phyloP scores from a whole-genome alignment of 1,140 invertebrate genomes.

The Zaprionus africanus region DNA sequence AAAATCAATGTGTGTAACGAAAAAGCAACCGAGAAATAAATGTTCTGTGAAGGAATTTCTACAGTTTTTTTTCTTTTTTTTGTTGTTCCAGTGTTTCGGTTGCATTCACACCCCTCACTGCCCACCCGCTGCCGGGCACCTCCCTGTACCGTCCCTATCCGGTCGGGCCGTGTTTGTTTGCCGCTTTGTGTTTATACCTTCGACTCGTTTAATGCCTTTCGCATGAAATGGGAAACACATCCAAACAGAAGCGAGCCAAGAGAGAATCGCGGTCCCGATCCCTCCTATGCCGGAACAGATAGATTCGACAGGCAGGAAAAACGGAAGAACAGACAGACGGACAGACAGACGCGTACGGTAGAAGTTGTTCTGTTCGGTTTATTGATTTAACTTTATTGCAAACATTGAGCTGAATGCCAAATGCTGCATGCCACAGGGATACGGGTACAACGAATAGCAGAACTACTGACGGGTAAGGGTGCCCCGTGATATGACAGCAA shows the following conservation, averaged over 20 bases:
- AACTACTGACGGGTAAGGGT: background rate
- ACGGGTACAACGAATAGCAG: background rate
- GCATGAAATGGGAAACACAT: conserved; percentile 74
- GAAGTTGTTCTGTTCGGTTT: conserved; percentile 68
- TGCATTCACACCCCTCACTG: conserved; percentile 12
- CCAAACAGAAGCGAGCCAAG: conserved; percentile 45
- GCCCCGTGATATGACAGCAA: background rate
- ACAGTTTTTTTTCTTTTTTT: conserved; percentile 68
- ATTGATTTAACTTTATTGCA: conserved; percentile 75
- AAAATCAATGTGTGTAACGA: conserved; percentile 83
- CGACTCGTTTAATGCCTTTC: conserved; percentile 77
- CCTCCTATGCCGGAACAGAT: conserved; percentile 13
- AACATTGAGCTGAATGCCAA: conserved; percentile 38
- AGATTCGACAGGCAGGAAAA: conserved; percentile 1
- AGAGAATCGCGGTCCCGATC: background rate
- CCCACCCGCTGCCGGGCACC: conserved; percentile 30
- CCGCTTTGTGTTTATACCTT: conserved; percentile 76
- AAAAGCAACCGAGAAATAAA: conserved; percentile 79
- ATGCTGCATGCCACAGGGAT: conserved; percentile 11
- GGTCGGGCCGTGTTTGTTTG: conserved; percentile 69
- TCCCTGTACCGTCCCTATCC: conserved; percentile 28
- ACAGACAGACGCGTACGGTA: conserved; percentile 44
- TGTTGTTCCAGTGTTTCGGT: conserved; percentile 41
- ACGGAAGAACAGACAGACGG: conserved; percentile 7
- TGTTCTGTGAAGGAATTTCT: conserved; percentile 84